phyloP scores from a whole-genome alignment of 2,113 vertebrate genomes.

The Variabilichromis moorii region DNA sequence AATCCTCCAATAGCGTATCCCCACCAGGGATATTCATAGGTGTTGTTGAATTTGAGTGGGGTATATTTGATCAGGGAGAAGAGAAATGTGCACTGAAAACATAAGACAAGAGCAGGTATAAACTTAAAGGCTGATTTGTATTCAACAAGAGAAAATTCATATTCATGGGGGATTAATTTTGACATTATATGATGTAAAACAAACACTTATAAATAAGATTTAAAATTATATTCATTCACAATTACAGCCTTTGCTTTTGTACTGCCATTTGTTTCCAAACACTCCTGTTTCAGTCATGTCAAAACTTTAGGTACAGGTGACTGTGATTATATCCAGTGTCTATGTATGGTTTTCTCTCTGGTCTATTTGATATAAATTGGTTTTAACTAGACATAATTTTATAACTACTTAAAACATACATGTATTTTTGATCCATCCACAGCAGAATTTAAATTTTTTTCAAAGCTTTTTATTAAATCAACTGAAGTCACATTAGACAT shows the following conservation, averaged over 20 bases:
- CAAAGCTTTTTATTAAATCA: background rate
- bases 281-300: background rate
- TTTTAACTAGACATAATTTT: background rate
- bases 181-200: background rate
- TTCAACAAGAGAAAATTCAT: background rate
- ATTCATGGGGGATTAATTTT: background rate
- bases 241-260: background rate
- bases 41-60: slow-evolving; percentile 71
- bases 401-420: background rate
- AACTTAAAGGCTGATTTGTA: background rate
- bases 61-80: slow-evolving; percentile 64
- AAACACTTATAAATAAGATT: background rate
- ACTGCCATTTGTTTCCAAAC: background rate
- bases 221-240: background rate
- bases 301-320: background rate
- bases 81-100: slow-evolving; percentile 59
- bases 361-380: background rate
- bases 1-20: slow-evolving; percentile 69
- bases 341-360: background rate
- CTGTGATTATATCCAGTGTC: background rate
- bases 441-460: fast-evolving
- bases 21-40: slow-evolving; percentile 77
- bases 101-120: background rate
- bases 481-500: background rate
- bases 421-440: background rate